Base-by-base conservation (phyloP, 2,113 vertebrate genomes). In the Rhadina sibilatrix region DNA sequence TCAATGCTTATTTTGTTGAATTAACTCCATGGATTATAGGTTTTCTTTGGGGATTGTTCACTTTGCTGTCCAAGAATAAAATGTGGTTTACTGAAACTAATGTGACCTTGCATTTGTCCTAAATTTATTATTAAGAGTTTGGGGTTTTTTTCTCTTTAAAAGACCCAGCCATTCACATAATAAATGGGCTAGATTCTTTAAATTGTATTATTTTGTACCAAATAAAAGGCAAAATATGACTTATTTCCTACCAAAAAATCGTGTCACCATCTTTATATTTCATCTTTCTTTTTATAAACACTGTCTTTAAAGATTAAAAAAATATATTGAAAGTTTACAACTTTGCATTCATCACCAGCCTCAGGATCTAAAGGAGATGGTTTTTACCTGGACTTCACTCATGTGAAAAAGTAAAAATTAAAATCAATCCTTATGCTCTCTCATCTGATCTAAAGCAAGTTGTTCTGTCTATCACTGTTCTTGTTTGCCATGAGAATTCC, bases 221-320 rank as follows among this genome's bases (percentile, higher is more conserved):
- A 38, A 63, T 63, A 54, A 76, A 77, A 88, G 3, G 6, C 3
- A 89, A 53, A 83, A 49, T 27, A 40, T 47, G 13, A 12, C 2
- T 2, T 52, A 33, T 66, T 75, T 75, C 33, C 17, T 64, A 61
- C 22, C 3, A 66, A 40, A 77, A 71, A 37, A 33, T 5, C 2
- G 27, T 5, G 1, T 5, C 21, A 66, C 13, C 0, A 0, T 13
- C 4, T 66, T 74, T 59, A n/a, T 25, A 49, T 15, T 56, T 30
- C 19, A 57, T 22, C 8, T 75, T 86, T 40, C 10, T 44, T 59
- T 68, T 72, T 61, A 35, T 27, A 72, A 84, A 33, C 2, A 25
- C 2, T n/a, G 12, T 10, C 5, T 64, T 53, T 8, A 57, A 63
- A 85, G 21, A 25, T 5, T 20, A 31, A 54, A 17, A 14, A 57